Conservation (phyloP, 2,888 invertebrate genomes). For the Lasioglossum pauxillum region DNA sequence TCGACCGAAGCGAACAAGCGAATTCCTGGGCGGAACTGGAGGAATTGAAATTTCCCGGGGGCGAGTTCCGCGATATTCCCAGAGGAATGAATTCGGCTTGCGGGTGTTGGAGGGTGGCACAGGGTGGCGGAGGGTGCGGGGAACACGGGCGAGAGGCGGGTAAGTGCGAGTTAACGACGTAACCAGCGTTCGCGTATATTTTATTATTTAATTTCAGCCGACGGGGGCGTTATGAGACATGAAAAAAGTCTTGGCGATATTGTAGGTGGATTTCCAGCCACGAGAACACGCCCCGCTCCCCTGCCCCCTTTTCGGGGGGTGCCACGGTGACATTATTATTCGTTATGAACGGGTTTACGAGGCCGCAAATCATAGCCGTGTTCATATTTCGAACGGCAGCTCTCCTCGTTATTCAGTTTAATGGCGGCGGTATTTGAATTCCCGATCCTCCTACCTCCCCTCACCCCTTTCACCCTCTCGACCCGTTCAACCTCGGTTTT, state of each 20-base stretch:
- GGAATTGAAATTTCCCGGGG: neutral
- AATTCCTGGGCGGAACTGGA: neutral
- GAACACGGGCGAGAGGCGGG: slow-evolving; percentile 22
- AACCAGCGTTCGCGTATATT: slow-evolving; percentile 76
- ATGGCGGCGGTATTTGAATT: slow-evolving; percentile 84
- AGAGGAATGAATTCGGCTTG: neutral
- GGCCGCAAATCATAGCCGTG: slow-evolving; percentile 84
- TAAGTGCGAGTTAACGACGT: slow-evolving; percentile 61
- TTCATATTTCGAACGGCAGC: slow-evolving; percentile 84
- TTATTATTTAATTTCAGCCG: slow-evolving; percentile 84
- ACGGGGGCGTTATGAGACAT: slow-evolving; percentile 81
- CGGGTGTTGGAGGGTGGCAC: neutral
- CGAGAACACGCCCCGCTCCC: slow-evolving; percentile 56
- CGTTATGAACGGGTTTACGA: slow-evolving; percentile 85
- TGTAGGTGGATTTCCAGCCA: slow-evolving; percentile 81
- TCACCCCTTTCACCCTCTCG: slow-evolving; percentile 16
- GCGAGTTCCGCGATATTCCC: neutral
- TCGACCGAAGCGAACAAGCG: neutral
- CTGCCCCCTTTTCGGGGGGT: neutral
- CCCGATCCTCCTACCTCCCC: slow-evolving; percentile 79
- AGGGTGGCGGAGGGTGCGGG: neutral
- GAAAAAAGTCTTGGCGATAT: slow-evolving; percentile 82
- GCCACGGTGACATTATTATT: slow-evolving; percentile 84
- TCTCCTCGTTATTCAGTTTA: slow-evolving; percentile 84
- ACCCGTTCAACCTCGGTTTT: slow-evolving; percentile 20